Conservation (phyloP, 1,140 invertebrate genomes). For the Diploscapter pachys region DNA sequence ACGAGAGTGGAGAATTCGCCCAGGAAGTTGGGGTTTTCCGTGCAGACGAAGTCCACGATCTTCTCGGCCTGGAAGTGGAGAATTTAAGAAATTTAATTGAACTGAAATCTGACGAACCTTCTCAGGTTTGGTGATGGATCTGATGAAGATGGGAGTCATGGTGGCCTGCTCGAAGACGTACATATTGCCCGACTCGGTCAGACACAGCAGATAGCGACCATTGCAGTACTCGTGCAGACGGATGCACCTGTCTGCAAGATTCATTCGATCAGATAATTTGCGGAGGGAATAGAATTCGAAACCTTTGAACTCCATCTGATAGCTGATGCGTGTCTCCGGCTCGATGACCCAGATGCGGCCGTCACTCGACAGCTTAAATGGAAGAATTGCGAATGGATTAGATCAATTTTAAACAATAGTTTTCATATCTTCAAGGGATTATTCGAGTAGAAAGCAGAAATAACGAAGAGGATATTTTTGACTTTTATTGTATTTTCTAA, state of each 20-base stretch:
- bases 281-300: too few relatives aligned
- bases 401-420: too few relatives aligned
- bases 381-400: too few relatives aligned
- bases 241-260: not conserved
- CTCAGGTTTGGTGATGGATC: not conserved
- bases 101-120: not conserved
- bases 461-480: too few relatives aligned
- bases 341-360: not conserved
- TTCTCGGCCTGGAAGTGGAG: not conserved
- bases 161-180: not conserved
- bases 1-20: conserved; percentile 2
- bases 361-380: not conserved
- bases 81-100: not conserved
- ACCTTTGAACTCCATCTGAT: too few relatives aligned
- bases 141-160: not conserved
- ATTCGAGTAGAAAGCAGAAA: too few relatives aligned
- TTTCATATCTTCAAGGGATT: too few relatives aligned
- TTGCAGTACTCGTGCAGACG: conserved; percentile 7
- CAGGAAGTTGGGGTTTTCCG: not conserved
- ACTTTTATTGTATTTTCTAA: too few relatives aligned
- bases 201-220: conserved; percentile 6
- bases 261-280: not conserved
- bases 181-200: not conserved
- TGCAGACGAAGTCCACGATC: conserved; percentile 6
- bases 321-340: too few relatives aligned